Evolutionary conservation across 2,888 invertebrate species (phyloP), one percentile per base, ranked within the genome.

Genomic region (Smittia aterrima): DNA sequence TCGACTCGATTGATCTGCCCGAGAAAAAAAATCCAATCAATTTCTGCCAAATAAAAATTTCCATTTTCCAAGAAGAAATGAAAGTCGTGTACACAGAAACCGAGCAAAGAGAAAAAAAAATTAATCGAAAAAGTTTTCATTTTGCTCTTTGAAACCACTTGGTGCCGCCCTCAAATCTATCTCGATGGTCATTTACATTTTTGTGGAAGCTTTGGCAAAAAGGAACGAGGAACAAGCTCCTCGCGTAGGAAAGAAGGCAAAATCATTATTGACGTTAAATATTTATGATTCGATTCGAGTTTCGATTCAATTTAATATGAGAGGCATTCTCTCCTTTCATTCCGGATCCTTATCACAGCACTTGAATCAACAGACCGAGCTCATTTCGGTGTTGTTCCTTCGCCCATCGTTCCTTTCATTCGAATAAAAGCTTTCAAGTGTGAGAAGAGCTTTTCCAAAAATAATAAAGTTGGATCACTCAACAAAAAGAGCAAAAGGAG

Each of bases 121-220:
- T 38, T 66, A 66, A 66, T 66, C 66, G 66, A 66, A 66, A 66
- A 66, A 66, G 38, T 66, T 66, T 66, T 32, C 64, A 66, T 38
- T 38, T 47, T 47, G 47, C 11, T 47, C 16, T 32, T 32, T 9
- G 4, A 32, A 32, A 32, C 32, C 47, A 47, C 47, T 38, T 38
- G 38, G 38, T 7, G 38, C 38, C 38, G 38, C 38, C 38, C 58
- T 38, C 4, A 38, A 38, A 11, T 38, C 6, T 11, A 18, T n/a
- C 22, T 68, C 24, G 47, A 68, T 41, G 24, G 24, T 68, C 68
- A 68, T 68, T 68, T 68, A 25, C 68, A 68, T 47, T 68, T 67
- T 25, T 6, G 18, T 68, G 32, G 32, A 32, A 9, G 32, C 32
- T n/a, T n/a, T 32, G 32, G 32, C 32, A 32, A 32, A 32, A 32